These are phyloP conservation scores for Acrobeloides nanus DNA, from an alignment of 2,888 invertebrate species.

Conservation along the genomic window DNA sequence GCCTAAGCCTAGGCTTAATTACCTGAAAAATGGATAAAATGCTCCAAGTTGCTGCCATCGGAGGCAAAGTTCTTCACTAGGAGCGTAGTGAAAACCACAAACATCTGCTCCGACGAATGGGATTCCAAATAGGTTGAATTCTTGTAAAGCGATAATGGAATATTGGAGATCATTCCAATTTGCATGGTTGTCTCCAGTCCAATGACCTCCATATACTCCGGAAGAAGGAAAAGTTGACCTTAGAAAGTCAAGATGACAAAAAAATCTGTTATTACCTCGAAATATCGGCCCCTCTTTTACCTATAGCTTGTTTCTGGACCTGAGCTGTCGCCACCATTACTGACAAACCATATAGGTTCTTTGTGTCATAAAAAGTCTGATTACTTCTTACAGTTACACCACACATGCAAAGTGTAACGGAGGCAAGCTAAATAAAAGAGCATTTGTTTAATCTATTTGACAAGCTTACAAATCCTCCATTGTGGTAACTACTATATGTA, in stretches of 20 bases:
- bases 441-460: too few species aligned
- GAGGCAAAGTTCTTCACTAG: constrained; percentile 31
- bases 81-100: constrained; percentile 55
- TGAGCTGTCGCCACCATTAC: constrained; percentile 67
- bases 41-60: constrained; percentile 65
- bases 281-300: constrained; percentile 54
- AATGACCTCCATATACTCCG: constrained; percentile 62
- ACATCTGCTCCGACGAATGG: constrained; percentile 54
- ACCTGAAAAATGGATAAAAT: constrained; percentile 61
- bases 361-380: constrained; percentile 66
- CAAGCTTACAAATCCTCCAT: constrained; percentile 28
- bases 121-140: constrained; percentile 49
- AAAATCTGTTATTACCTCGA: too few species aligned
- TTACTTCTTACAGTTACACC: constrained; percentile 29
- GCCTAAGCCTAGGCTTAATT: too few species aligned
- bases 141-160: constrained; percentile 35
- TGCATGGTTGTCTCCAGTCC: constrained; percentile 75
- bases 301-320: constrained; percentile 41
- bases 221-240: constrained; percentile 54
- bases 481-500: constrained; percentile 37
- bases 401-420: constrained; percentile 50
- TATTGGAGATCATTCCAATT: constrained; percentile 68
- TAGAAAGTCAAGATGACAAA: too few species aligned
- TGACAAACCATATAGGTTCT: constrained; percentile 70
- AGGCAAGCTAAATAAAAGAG: constrained; percentile 31